A percentile compares a stretch with the other conserved stretches of the same genome.
Evolutionary conservation across 2,113 vertebrate genomes (phyloP).

Genomic region (Arenaria interpres): DNA sequence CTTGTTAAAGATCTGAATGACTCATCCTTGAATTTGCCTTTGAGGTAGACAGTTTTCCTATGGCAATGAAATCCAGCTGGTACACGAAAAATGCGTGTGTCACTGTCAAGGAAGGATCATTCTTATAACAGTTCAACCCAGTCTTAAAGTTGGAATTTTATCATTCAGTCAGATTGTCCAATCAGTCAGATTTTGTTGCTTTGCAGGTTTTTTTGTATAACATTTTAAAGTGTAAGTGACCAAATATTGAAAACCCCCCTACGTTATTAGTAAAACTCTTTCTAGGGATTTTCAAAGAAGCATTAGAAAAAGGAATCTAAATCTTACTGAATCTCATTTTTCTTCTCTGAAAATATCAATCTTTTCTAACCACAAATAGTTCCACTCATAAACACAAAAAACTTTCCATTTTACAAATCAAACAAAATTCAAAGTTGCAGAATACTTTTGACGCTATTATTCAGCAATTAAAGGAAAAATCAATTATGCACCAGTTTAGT

Average conservation of each 20-base stretch:
- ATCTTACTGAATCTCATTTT: background rate
- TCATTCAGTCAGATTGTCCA: too few relatives aligned
- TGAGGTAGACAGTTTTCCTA: conserved; percentile 23
- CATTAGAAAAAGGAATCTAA: background rate
- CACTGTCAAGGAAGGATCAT: background rate
- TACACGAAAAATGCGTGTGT: background rate
- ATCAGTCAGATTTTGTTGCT: background rate
- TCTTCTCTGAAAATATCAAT: background rate
- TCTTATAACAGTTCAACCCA: background rate
- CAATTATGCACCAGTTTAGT: background rate
- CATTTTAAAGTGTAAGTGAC: background rate
- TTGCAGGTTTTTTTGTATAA: background rate
- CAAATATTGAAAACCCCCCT: fast-evolving
- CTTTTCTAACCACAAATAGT: background rate
- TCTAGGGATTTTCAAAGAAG: background rate
- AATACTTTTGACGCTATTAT: background rate
- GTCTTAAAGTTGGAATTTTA: background rate
- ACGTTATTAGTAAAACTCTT: background rate
- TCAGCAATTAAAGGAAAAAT: background rate
- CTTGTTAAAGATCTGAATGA: conserved; percentile 24
- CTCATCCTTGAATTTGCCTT: conserved; percentile 43
- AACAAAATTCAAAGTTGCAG: background rate
- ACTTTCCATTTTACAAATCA: background rate
- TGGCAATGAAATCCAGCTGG: conserved; percentile 17
- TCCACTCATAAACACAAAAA: background rate